phyloP scores from a whole-genome alignment of 2,888 invertebrate genomes.

The Coelogynopora nodosa region DNA sequence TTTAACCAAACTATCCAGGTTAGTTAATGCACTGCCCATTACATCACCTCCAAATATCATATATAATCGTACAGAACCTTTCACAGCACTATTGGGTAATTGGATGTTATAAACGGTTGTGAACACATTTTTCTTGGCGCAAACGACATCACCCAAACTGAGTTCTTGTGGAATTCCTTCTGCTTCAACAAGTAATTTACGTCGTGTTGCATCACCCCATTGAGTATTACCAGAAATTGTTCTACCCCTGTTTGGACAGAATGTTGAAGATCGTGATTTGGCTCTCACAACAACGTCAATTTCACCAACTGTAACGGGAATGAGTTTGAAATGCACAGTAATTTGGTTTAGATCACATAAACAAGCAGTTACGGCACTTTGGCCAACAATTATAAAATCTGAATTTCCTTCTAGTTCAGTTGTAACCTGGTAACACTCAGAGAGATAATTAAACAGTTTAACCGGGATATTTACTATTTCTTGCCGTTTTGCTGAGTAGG shows the following conservation, averaged over 20 bases:
- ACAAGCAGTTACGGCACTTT: neutral
- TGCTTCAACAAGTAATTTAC: slow-evolving; percentile 37
- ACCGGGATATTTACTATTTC: slow-evolving; percentile 28
- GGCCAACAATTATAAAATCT: neutral
- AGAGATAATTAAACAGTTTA: slow-evolving; percentile 14
- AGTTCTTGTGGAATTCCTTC: slow-evolving; percentile 39
- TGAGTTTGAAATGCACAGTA: slow-evolving; percentile 39
- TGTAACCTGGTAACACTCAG: neutral
- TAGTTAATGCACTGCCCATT: slow-evolving; percentile 50
- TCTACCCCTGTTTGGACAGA: slow-evolving; percentile 36
- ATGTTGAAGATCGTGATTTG: neutral
- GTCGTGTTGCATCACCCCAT: slow-evolving; percentile 22
- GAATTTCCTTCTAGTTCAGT: neutral
- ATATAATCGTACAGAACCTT: slow-evolving; percentile 35
- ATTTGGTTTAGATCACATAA: slow-evolving; percentile 30
- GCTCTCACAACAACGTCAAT: slow-evolving; percentile 22
- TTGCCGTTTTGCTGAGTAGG: slow-evolving; percentile 4
- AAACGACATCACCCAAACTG: slow-evolving; percentile 23
- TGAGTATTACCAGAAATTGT: neutral
- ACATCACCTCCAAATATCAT: slow-evolving; percentile 49
- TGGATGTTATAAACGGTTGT: neutral
- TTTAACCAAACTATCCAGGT: slow-evolving; percentile 67
- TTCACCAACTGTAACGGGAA: slow-evolving; percentile 30
- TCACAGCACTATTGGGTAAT: slow-evolving; percentile 36
- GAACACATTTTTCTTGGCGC: neutral